A percentile compares a stretch with the other conserved stretches of the same genome.
Conservation (phyloP, 2,888 invertebrate species). For the Aphrophora alni region DNA sequence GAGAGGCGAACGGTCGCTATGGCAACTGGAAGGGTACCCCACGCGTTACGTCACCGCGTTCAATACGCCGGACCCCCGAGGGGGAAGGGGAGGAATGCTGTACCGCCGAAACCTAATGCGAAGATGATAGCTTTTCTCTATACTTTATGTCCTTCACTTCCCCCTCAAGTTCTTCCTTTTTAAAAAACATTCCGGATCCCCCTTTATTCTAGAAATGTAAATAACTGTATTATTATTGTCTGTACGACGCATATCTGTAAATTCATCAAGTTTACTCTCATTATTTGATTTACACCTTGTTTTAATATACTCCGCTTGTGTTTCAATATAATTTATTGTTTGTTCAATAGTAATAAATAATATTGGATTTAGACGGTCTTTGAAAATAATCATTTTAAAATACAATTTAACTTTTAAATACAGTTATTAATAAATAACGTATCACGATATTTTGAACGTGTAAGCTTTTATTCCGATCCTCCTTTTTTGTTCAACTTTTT, state of each 20-base stretch:
- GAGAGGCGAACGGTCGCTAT: neutral
- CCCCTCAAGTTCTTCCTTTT: neutral
- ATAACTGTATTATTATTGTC: constrained; percentile 9
- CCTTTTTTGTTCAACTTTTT: too few species aligned
- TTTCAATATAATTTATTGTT: neutral
- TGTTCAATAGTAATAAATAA: neutral
- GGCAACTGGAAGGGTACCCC: neutral
- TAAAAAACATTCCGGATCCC: constrained; percentile 9
- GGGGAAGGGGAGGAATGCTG: neutral
- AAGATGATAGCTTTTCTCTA: constrained; percentile 3
- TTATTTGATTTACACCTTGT: neutral
- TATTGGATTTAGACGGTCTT: too few species aligned
- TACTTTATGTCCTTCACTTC: constrained; percentile 18
- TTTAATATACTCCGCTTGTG: neutral
- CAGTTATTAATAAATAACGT: too few species aligned
- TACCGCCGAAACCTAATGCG: constrained; percentile 1
- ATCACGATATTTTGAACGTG: too few species aligned
- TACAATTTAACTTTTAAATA: too few species aligned
- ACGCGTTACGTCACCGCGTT: constrained; percentile 3
- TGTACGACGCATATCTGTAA: neutral
- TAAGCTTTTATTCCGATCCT: too few species aligned
- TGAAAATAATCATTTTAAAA: too few species aligned
- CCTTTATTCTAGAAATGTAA: neutral
- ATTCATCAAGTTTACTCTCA: neutral
- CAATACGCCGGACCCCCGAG: neutral